Evolutionary conservation across 1,140 invertebrate genomes (phyloP), one percentile per base, ranked within the genome.

Genomic region (Panonychus citri): DNA sequence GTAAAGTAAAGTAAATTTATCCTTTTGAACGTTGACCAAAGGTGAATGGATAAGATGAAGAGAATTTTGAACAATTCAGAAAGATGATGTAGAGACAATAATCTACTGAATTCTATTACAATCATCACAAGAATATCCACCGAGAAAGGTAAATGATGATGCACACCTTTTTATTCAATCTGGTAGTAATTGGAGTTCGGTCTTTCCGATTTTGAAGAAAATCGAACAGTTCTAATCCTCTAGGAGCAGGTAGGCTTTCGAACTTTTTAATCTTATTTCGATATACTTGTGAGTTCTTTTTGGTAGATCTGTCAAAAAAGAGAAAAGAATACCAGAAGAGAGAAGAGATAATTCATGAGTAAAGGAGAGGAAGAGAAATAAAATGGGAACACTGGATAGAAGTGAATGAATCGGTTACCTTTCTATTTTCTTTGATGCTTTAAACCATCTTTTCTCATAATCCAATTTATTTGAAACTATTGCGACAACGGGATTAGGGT

Each of bases 401-500:
- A n/a, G n/a, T n/a, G n/a, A n/a, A n/a, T 34, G 21, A 21, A 42
- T 10, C 2, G 12, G 2, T 21, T 26, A 54, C 53, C 53, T 54
- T 54, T 42, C 24, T 27, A 54, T 25, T 17, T 8, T 40, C 13
- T 39, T 3, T 39, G 28, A 39, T 10, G 53, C 28, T 39, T 55
- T 82, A 53, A 86, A 78, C 21, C 82, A 72, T 61, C 81, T 75
- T 56, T 78, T 76, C 28, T 80, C 77, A 62, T 81, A 79, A 63
- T 83, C 79, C 27, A 85, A 67, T 59, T 77, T 75, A 50, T 82
- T 82, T 26, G 79, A 76, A 49, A 81, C 72, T 42, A 85, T 69
- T 27, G 80, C 79, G 19, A 87, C 78, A 25, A 80, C 74, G 5
- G 83, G 83, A 62, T 83, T 79, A 1, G 87, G 84, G 68, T 89